Evolutionary conservation across 2,113 vertebrate genomes (phyloP), one percentile per base, ranked within the genome.

Genomic region (Scophthalmus maximus): DNA sequence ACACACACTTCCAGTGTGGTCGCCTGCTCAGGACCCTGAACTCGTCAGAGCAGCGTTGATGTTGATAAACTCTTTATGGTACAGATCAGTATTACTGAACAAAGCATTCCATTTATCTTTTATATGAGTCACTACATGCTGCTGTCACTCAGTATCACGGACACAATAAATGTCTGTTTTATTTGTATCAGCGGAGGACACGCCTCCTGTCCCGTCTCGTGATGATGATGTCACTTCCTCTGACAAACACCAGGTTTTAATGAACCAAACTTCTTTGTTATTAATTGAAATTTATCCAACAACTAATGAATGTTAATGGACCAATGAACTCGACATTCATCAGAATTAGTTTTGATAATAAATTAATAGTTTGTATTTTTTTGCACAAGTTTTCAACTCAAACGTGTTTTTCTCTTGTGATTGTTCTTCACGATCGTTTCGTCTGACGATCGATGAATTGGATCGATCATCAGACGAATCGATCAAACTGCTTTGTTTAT

Each of bases 51-150:
- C 46, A 34, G 64, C 71, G 59, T 74, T 76, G 78, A 79, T 76
- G 82, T 79, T 79, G 79, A 88, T 87, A 50, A 83, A 84, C 85
- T 84, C 78, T 66, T 74, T 91, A 87, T 85, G 91, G 92, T 92
- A 92, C 90, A 87, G 73, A 90, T 92, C 92, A 91, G 92, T 93
- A 93, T 94, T 94, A 93, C 92, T 92, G 92, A 93, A 88, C 88
- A 86, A 88, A 91, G 86, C 92, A 91, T 93, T 93, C 92, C 92
- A 89, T 82, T 88, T 82, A 87, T 74, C 81, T 87, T 86, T 87
- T 80, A 73, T 88, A 87, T 66, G 82, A 86, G 79, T 87, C 86
- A 86, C 87, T 81, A 86, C 86, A 85, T 87, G 91, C 88, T 92
- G 91, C 89, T 92, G 85, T 87, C 66, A 86, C 56, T 87, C 84